Evolutionary conservation across 2,888 invertebrate species (phyloP).

Genomic region (Julus scanicus): DNA sequence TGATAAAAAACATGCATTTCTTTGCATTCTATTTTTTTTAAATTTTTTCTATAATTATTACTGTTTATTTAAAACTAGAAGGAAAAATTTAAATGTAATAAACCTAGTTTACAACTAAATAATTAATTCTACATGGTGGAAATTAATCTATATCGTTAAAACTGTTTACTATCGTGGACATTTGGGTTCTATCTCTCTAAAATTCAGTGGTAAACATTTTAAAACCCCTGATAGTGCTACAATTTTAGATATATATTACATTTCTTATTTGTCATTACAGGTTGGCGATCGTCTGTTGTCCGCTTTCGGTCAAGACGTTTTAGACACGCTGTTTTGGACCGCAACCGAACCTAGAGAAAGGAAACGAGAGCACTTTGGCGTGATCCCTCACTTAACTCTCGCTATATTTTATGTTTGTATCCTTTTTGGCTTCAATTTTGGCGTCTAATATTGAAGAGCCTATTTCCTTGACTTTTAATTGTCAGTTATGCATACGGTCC

Average conservation of each 20-base stretch:
- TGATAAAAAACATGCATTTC: too few relatives aligned
- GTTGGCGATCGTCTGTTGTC: constrained; percentile 92
- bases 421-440: not conserved
- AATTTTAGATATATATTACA: too few relatives aligned
- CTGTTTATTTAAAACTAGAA: too few relatives aligned
- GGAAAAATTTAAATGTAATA: too few relatives aligned
- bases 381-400: constrained; percentile 89
- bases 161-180: too few relatives aligned
- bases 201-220: too few relatives aligned
- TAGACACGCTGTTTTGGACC: constrained; percentile 98
- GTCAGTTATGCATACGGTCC: constrained; percentile 81
- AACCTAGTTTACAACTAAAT: not conserved
- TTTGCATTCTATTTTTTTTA: too few relatives aligned
- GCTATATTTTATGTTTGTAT: constrained; percentile 81
- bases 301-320: constrained; percentile 96
- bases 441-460: not conserved
- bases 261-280: constrained; percentile 61
- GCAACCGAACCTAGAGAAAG: constrained; percentile 93
- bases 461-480: constrained; percentile 17
- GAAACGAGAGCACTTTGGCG: constrained; percentile 84
- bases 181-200: too few relatives aligned
- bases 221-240: too few relatives aligned
- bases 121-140: constrained; percentile 27
- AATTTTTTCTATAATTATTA: too few relatives aligned
- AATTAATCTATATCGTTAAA: not conserved